Base-by-base conservation (phyloP, 2,888 invertebrate species). In the Hypselothyrea guttata region DNA sequence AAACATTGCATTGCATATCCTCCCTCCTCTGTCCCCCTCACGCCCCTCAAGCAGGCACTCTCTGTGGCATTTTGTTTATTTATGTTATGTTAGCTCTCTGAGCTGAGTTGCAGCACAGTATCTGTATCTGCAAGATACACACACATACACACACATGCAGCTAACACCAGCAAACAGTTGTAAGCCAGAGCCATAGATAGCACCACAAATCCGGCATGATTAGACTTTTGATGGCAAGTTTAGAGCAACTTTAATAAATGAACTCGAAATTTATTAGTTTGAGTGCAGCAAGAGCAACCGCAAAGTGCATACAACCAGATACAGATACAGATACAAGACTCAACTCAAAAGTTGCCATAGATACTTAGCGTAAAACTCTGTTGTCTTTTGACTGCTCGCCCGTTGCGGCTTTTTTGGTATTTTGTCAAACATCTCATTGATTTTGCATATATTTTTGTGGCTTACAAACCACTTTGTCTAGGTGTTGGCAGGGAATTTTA, bases 201-300 rank as follows among this genome's bases (percentile, higher is more conserved):
- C 5, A 60, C 77, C 74, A 75, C 75, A 75, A 75, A 75, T 75
- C 75, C 75, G 71, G 74, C 62, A 65, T 73, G 77, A 75, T 75
- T 75, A 75, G 67, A 75, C 77, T 73, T 75, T 71, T 76, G 77
- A 75, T 75, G 62, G 64, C 62, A 73, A 76, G 59, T 64, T 70
- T 60, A 53, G 55, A 70, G 55, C 54, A 73, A 74, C 77, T 75
- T 75, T 75, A 75, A 75, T 73, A 75, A 75, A 75, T 75, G 75
- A 75, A 75, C 74, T 75, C 62, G 46, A 74, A 62, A 75, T 75
- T 71, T 76, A 74, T 76, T 75, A 68, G 65, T 68, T 59, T 62
- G 40, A 56, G 53, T 71, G 57, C 46, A 46, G 49, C 59, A 52
- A 22, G 38, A 15, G 44, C 46, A 53, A 51, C 71, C 71, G 48